Evolutionary conservation across 2,797 vertebrate species (phyloP), one percentile per base, ranked within the genome.

Genomic region (Notoglanidium macrostoma): DNA sequence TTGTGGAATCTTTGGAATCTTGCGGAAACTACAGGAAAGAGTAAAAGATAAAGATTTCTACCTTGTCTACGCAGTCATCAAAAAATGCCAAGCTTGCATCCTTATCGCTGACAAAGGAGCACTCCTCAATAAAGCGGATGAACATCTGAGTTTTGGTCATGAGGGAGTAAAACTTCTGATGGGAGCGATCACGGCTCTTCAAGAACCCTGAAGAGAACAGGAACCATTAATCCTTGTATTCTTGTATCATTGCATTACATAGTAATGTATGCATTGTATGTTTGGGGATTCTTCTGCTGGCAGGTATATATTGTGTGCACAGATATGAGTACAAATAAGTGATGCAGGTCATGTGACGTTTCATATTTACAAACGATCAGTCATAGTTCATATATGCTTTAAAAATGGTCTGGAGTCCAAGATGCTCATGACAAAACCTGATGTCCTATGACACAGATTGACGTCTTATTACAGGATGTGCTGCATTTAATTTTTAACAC

Each of bases 131-230:
- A 94, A 99, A 99, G 55, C 98, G 98, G 92, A 98, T 99, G 91
- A 99, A 99, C 98, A 99, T 99, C 73, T 99, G 98, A 35, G 98
- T 99, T 95, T 98, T 99, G 88, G 97, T 98, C 98, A 99, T 98
- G 91, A 98, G 94, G 0, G 96, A 97, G 93, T 99, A 99, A 94
- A 99, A 99, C 93, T 98, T 98, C 92, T 99, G 98, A 94, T 99
- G 97, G 35, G 98, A 99, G 74, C 98, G 98, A 88, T 99, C 98
- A 55, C 98, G 94, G 92, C 98, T 99, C 94, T 97, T 99, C 90
- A 99, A 93, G 90, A 99, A 99, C 63, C 98, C 98, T 99, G 91
- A 73, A 51, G 89, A 89, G 90, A 88, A 79, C 23, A 83, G 17
- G 29, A 44, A 44, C 15, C 32, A 81, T 51, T 54, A 35, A 32